These are phyloP conservation scores for Epizoanthus stellaris DNA, from an alignment of 92 coral and sea anemone species.

Conservation along the genomic window DNA sequence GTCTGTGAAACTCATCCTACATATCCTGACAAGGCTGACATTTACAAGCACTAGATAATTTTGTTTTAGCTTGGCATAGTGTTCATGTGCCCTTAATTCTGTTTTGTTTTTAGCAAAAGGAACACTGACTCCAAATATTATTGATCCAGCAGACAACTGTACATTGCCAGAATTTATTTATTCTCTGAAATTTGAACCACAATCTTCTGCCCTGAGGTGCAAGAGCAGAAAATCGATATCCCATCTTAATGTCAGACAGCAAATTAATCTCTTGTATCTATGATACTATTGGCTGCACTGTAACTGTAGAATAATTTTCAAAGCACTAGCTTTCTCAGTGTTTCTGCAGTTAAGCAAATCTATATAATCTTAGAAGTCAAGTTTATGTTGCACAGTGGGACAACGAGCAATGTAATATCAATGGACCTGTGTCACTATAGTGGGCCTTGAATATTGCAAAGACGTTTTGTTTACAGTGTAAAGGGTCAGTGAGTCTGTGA, in stretches of 20 bases:
- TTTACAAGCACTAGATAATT: background rate
- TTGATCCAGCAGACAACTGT: background rate
- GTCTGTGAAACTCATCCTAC: conserved; percentile 19
- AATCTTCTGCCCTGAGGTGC: conserved; percentile 21
- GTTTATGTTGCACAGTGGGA: background rate
- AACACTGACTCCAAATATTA: background rate
- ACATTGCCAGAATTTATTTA: conserved; percentile 1
- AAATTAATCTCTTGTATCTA: conserved; percentile 19
- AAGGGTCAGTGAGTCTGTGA: conserved; percentile 17
- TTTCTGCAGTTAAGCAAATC: background rate
- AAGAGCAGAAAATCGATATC: conserved; percentile 30
- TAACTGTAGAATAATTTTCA: conserved; percentile 19
- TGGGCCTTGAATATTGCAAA: background rate
- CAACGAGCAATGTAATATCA: background rate
- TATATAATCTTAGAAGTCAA: background rate
- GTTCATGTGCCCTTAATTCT: background rate
- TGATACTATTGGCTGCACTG: conserved; percentile 21
- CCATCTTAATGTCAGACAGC: background rate
- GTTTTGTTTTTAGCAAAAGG: conserved; percentile 1
- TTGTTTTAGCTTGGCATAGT: background rate
- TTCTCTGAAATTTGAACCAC: conserved; percentile 36
- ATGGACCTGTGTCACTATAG: background rate
- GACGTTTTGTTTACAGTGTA: conserved; percentile 15
- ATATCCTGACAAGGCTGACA: background rate
- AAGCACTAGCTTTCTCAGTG: background rate